A percentile compares a stretch with the other conserved stretches of the same genome.
Conservation (phyloP, 2,888 invertebrate species). For the Geophilus truncorum region DNA sequence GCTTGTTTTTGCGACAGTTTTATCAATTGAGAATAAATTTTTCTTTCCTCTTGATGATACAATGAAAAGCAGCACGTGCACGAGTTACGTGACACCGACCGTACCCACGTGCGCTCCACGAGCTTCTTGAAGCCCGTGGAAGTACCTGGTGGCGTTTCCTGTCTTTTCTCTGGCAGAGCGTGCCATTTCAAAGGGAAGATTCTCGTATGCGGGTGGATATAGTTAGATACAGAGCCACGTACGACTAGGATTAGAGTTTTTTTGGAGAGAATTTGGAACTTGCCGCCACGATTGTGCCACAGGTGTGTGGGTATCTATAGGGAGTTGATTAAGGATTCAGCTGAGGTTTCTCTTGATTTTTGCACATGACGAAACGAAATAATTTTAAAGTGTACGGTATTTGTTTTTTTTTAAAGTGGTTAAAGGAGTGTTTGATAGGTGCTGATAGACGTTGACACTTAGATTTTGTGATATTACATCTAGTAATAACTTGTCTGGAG, state of each 20-base stretch:
- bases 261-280: background rate
- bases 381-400: background rate
- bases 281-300: background rate
- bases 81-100: background rate
- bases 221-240: background rate
- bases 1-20: too few species aligned
- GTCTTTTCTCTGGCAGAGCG: background rate
- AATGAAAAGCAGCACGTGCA: background rate
- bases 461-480: background rate
- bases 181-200: conserved; percentile 6
- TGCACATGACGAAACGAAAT: too few species aligned
- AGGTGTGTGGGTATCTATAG: background rate
- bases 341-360: background rate
- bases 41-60: background rate
- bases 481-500: conserved; percentile 8
- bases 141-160: conserved; percentile 23
- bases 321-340: background rate
- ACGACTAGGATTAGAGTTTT: background rate
- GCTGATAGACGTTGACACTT: background rate
- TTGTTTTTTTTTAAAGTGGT: background rate
- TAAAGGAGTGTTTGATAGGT: too few species aligned
- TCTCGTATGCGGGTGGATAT: background rate
- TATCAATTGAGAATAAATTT: background rate
- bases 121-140: background rate
- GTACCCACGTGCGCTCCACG: background rate